A percentile compares a stretch with the other conserved stretches of the same genome.
phyloP scores from a whole-genome alignment of 2,113 vertebrate species.

The Paralichthys olivaceus region DNA sequence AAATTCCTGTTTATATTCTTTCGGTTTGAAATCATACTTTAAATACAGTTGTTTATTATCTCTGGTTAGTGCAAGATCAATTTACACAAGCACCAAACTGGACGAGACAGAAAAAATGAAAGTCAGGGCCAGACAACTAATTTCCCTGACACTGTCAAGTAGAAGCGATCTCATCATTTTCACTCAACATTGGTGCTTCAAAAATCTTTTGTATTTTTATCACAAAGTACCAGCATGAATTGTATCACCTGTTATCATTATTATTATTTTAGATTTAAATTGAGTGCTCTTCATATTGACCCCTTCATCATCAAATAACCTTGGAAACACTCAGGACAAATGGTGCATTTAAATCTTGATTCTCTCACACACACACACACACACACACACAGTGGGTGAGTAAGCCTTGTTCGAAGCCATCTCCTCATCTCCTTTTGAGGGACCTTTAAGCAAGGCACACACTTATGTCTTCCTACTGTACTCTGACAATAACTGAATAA shows the following conservation, averaged over 20 bases:
- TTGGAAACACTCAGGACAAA: neutral
- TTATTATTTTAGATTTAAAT: constrained; percentile 20
- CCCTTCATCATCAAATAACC: neutral
- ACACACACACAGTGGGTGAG: neutral
- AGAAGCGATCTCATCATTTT: neutral
- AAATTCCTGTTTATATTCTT: neutral
- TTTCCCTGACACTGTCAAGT: neutral
- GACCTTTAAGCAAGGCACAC: neutral
- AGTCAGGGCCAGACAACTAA: neutral
- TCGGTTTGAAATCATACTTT: neutral
- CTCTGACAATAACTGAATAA: constrained; percentile 31
- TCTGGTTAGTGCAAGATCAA: too few relatives aligned
- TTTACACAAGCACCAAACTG: neutral
- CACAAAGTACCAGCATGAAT: neutral
- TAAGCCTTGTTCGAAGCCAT: neutral
- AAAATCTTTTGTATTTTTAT: neutral
- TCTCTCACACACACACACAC: neutral
- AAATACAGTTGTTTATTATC: too few relatives aligned
- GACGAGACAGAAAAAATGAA: neutral
- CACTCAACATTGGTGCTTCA: neutral
- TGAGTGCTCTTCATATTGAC: neutral
- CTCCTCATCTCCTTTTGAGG: neutral
- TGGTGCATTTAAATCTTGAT: neutral
- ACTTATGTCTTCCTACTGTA: neutral
- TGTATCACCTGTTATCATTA: constrained; percentile 1